Evolutionary conservation across 2,797 vertebrate genomes (phyloP), one percentile per base, ranked within the genome.

Genomic region (Myotis daubentonii): DNA sequence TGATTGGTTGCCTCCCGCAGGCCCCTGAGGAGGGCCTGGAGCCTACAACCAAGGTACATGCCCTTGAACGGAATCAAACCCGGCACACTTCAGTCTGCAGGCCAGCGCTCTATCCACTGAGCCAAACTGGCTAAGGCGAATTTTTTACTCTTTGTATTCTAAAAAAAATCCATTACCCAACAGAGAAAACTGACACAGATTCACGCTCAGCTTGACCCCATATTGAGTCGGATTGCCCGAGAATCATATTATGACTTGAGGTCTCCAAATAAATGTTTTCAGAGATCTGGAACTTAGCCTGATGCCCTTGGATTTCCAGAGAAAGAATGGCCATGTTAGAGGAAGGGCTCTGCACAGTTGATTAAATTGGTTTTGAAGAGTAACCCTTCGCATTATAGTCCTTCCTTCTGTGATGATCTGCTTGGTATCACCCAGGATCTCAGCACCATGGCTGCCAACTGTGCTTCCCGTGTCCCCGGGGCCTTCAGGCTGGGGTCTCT

Each of bases 151-250:
- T 57, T 20, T 6, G 13, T 65, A 38, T 66, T 38, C 25, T 82
- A 41, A 60, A 89, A 89, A 96, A 96, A 78, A 36, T 47, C 15
- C 8, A 62, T 87, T 79, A 81, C 9, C 65, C 5, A 44, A 65
- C 6, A 44, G 53, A 75, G 57, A 75, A 94, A 89, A 86, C 23
- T 28, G 19, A 74, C 66, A 74, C 55, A 60, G 51, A 82, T 60
- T 81, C 47, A 1, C 2, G 8, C 78, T 71, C 23, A 71, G 16
- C 25, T 86, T 70, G 88, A n/a, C 12, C 3, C 23, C 28, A 38
- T 20, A 44, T 80, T 65, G 4, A 79, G 10, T 53, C 51, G 72
- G 25, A 60, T 44, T 30, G 86, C 11, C 4, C 53, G 51, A 70
- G 57, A 76, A 74, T 19, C 16, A 11, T 30, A 36, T 44, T 75